Conservation (phyloP, 2,888 invertebrate species). For the Cantharis lateralis region DNA sequence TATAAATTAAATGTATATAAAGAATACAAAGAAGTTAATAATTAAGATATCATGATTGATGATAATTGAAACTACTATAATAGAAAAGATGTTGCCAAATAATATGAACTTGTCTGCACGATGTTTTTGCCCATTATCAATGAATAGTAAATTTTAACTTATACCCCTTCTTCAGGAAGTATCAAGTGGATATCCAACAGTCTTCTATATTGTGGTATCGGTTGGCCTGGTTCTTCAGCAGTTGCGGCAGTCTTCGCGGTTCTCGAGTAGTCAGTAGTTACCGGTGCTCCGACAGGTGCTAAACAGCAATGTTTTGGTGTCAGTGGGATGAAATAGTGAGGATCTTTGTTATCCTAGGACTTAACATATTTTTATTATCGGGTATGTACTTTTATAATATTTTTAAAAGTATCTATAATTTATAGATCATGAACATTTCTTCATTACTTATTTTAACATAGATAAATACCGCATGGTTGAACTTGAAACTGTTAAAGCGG, state of each 20-base stretch:
- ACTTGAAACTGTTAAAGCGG: slow-evolving; percentile 21
- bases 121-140: neutral
- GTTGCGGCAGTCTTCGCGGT: slow-evolving; percentile 35
- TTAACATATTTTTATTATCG: slow-evolving; percentile 23
- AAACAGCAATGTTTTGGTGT: slow-evolving; percentile 32
- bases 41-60: neutral
- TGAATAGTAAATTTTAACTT: neutral
- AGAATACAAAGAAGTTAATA: neutral
- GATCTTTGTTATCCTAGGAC: slow-evolving; percentile 30
- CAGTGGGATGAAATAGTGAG: slow-evolving; percentile 32
- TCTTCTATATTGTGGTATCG: slow-evolving; percentile 32
- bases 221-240: slow-evolving; percentile 39
- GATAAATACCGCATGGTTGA: slow-evolving; percentile 11
- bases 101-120: neutral
- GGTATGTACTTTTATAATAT: slow-evolving; percentile 3
- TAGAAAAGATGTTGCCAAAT: neutral
- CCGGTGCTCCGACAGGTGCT: slow-evolving; percentile 29
- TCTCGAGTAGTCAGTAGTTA: slow-evolving; percentile 24
- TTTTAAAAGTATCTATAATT: neutral
- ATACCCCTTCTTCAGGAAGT: slow-evolving; percentile 8
- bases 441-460: neutral
- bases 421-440: neutral
- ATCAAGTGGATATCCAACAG: slow-evolving; percentile 26
- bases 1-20: no score
- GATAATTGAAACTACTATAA: neutral